phyloP scores from a whole-genome alignment of 2,797 vertebrate genomes.

The Trachops cirrhosus region DNA sequence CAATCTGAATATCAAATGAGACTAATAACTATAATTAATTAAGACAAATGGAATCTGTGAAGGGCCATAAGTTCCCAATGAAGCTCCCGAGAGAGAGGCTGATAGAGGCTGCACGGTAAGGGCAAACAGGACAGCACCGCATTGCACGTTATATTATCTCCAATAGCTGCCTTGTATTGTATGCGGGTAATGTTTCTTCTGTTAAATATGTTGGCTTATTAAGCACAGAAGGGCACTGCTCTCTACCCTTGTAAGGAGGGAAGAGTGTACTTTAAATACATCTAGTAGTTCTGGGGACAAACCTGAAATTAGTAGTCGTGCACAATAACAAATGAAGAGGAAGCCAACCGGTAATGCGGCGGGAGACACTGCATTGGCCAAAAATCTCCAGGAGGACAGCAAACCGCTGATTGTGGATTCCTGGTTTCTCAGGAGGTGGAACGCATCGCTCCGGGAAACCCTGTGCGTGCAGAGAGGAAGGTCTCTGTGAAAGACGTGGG shows the following conservation, averaged over 20 bases:
- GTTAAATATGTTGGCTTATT: not conserved
- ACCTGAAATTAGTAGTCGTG: not conserved
- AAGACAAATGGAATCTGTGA: not conserved
- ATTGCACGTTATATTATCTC: not conserved
- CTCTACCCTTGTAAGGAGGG: not conserved
- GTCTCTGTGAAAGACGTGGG: not conserved
- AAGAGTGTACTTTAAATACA: not conserved
- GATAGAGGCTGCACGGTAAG: not conserved
- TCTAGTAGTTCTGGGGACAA: not conserved
- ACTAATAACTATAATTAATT: conserved; percentile 33
- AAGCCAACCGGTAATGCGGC: not conserved
- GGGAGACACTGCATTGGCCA: not conserved
- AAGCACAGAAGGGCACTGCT: not conserved
- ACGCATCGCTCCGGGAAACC: not conserved
- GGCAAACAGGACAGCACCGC: not conserved
- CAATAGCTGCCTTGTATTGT: not conserved
- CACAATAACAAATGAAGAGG: not conserved
- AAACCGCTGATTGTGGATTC: not conserved
- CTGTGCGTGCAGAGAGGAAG: not conserved
- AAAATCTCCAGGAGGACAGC: not conserved
- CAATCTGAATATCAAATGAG: not conserved
- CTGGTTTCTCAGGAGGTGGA: conserved; percentile 3
- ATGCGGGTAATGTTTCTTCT: not conserved
- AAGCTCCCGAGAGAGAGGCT: conserved; percentile 10
- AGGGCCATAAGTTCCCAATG: not conserved